Percentiles rank a stretch among this genome's conserved stretches.
phyloP scores from a whole-genome alignment of 2,888 invertebrate species.

The Macrosiphum euphorbiae region DNA sequence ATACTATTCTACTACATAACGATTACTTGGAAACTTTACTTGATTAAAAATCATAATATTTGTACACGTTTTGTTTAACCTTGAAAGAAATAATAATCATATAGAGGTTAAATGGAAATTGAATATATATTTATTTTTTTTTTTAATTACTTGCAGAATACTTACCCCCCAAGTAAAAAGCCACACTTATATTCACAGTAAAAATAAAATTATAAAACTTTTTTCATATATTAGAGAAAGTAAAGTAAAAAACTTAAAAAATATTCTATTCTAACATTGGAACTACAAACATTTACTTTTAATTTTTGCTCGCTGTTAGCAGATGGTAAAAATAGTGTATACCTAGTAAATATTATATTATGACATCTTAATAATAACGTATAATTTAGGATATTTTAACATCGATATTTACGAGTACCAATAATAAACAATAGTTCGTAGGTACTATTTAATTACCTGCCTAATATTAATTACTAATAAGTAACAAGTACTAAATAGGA shows the following conservation, averaged over 20 bases:
- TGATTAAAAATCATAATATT: neutral
- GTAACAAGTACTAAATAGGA: no score
- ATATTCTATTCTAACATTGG: neutral
- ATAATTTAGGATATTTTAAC: neutral
- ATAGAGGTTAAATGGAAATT: neutral
- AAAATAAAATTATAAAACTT: no score
- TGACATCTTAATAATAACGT: neutral
- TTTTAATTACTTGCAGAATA: no score
- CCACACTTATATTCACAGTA: neutral
- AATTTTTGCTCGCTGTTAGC: neutral
- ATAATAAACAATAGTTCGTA: no score
- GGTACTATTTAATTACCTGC: no score
- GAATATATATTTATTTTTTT: neutral
- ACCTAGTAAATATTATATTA: neutral
- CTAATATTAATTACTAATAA: no score
- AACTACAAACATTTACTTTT: neutral
- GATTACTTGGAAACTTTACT: neutral
- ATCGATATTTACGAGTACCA: neutral
- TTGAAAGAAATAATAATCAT: neutral
- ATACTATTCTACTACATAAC: neutral
- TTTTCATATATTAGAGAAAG: no score
- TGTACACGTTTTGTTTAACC: neutral
- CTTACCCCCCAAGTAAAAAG: no score
- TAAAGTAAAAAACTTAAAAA: no score
- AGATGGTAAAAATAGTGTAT: neutral